Percentiles rank a stretch among this genome's conserved stretches.
Conservation (phyloP, 2,888 invertebrate genomes). For the Syrphus vitripennis region DNA sequence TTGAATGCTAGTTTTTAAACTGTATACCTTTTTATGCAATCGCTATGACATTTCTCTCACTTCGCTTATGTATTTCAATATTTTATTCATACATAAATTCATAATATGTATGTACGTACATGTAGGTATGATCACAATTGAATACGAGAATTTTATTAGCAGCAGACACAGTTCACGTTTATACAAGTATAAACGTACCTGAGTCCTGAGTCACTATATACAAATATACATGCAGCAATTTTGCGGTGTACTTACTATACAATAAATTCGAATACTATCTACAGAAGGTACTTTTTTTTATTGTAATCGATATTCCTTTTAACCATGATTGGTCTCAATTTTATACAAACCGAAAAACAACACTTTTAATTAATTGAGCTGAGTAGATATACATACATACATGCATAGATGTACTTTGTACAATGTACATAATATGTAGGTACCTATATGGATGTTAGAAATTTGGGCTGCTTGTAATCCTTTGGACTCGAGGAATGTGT, state of each 20-base stretch:
- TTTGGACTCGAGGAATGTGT: too few species aligned
- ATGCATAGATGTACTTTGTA: too few species aligned
- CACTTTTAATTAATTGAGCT: not conserved
- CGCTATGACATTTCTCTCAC: not conserved
- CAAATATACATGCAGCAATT: not conserved
- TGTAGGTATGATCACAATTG: not conserved
- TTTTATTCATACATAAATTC: too few species aligned
- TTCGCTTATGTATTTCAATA: not conserved
- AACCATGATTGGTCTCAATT: not conserved
- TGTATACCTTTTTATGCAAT: too few species aligned
- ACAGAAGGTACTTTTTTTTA: not conserved
- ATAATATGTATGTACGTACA: too few species aligned
- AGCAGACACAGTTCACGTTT: not conserved
- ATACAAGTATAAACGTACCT: not conserved
- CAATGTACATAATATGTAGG: too few species aligned
- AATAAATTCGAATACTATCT: not conserved
- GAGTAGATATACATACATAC: too few species aligned
- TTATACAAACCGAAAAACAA: not conserved
- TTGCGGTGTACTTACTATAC: not conserved
- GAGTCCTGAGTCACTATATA: too few species aligned
- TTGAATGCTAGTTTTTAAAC: too few species aligned
- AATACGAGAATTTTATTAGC: constrained; percentile 2
- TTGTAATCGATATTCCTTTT: not conserved
- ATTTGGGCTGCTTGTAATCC: too few species aligned
- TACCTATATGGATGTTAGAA: too few species aligned